Evolutionary conservation across 92 coral and sea anemone species (phyloP).

Genomic region (Palythoa caribaeorum): DNA sequence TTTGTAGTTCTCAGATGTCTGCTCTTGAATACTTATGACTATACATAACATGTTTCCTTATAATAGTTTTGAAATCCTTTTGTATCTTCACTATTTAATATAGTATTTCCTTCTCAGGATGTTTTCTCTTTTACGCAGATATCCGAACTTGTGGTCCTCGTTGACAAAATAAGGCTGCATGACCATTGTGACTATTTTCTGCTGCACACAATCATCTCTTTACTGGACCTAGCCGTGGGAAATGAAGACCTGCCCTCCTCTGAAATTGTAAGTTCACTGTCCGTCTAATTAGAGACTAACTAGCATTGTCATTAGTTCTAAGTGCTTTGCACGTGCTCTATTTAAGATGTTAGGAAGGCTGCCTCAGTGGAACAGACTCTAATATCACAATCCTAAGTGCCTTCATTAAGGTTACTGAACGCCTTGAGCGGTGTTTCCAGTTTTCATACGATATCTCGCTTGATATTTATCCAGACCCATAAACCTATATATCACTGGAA

Average conservation of each 20-base stretch:
- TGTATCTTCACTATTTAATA: not conserved
- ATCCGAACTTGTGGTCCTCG: constrained; percentile 56
- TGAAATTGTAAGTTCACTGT: constrained; percentile 69
- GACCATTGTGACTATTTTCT: constrained; percentile 79
- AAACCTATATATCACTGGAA: too few species aligned
- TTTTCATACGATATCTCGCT: too few species aligned
- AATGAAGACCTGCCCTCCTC: constrained; percentile 77
- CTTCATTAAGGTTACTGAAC: too few species aligned
- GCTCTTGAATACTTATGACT: not conserved
- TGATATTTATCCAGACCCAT: too few species aligned
- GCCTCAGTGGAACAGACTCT: too few species aligned
- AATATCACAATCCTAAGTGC: too few species aligned
- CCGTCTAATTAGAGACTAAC: not conserved
- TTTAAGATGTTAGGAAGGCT: too few species aligned
- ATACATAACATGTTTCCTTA: too few species aligned
- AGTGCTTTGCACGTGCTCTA: too few species aligned
- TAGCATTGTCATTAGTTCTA: not conserved
- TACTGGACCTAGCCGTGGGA: constrained; percentile 87
- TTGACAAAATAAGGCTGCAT: constrained; percentile 60
- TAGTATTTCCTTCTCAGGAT: not conserved
- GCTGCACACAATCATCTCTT: constrained; percentile 79
- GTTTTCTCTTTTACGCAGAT: constrained; percentile 38
- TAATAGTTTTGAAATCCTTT: not conserved
- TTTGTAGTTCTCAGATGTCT: not conserved
- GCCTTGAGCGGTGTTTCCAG: too few species aligned